A percentile compares a stretch with the other conserved stretches of the same genome.
Evolutionary conservation across 92 coral and sea anemone genomes (phyloP).

Genomic region (Epizoanthus stellaris): DNA sequence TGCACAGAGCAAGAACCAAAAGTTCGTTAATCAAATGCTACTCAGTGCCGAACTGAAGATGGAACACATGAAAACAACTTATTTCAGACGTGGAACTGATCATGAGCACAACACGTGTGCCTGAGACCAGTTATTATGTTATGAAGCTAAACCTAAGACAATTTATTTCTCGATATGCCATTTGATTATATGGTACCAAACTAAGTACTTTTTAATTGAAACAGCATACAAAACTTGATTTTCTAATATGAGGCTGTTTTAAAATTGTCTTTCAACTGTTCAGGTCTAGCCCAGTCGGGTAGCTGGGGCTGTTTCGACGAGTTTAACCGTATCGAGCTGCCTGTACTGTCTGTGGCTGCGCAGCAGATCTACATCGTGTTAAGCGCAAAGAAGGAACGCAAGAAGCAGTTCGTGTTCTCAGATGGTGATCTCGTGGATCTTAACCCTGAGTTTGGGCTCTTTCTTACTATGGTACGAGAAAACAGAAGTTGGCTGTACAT

Average conservation of each 20-base stretch:
- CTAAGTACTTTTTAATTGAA: background rate
- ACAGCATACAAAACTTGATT: background rate
- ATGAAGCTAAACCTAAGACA: no score
- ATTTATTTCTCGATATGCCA: no score
- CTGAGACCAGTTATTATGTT: no score
- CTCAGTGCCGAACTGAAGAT: no score
- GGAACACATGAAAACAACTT: no score
- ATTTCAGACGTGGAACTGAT: no score
- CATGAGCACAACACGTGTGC: no score
- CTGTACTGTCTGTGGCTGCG: constrained; percentile 92
- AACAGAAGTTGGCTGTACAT: background rate
- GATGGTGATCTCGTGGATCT: constrained; percentile 92
- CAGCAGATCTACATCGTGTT: constrained; percentile 92
- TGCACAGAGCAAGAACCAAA: no score
- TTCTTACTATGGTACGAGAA: constrained; percentile 81
- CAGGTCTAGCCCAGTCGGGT: constrained; percentile 92
- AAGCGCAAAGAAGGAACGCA: constrained; percentile 89
- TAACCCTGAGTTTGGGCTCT: constrained; percentile 89
- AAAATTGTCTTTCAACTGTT: background rate
- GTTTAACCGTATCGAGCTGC: constrained; percentile 92
- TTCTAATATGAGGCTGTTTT: background rate
- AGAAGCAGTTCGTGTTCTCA: constrained; percentile 83
- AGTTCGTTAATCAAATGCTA: no score
- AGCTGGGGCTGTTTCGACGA: constrained; percentile 96
- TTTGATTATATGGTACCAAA: no score